Percentiles rank a stretch among this genome's conserved stretches.
Conservation (phyloP, 2,113 vertebrate species). For the Cygnus atratus region DNA sequence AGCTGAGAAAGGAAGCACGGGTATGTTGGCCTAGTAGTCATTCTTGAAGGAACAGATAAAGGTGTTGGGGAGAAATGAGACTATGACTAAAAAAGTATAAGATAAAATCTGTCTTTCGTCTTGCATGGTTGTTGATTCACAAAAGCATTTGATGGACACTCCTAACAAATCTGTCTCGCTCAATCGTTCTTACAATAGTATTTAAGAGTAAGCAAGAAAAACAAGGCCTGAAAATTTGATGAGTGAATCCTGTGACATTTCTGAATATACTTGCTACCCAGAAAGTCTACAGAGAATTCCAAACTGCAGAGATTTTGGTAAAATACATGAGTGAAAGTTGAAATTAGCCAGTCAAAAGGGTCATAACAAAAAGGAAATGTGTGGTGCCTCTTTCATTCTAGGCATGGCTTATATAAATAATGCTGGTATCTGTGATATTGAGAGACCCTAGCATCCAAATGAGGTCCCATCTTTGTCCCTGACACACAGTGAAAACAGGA, state of each 20-base stretch:
- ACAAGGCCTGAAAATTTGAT: not conserved
- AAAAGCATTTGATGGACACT: not conserved
- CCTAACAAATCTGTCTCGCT: not conserved
- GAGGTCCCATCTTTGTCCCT: not conserved
- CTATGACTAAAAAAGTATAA: not conserved
- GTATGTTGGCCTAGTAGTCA: not conserved
- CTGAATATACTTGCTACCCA: not conserved
- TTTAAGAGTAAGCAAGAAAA: not conserved
- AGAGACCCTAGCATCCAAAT: not conserved
- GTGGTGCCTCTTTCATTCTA: not conserved
- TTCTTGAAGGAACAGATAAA: not conserved
- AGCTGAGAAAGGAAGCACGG: not conserved
- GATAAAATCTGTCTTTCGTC: not conserved
- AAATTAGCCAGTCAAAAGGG: not conserved
- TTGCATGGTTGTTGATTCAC: not conserved
- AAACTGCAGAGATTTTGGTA: not conserved
- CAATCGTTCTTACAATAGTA: not conserved
- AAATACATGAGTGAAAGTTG: not conserved
- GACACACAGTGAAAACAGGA: not conserved
- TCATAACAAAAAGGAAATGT: not conserved
- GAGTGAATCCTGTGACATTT: not conserved
- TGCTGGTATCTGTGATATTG: not conserved
- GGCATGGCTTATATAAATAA: not conserved
- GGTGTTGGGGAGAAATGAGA: not conserved
- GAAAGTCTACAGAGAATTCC: not conserved